Conservation (phyloP, 2,113 vertebrate genomes). For the Ailurus styani region DNA sequence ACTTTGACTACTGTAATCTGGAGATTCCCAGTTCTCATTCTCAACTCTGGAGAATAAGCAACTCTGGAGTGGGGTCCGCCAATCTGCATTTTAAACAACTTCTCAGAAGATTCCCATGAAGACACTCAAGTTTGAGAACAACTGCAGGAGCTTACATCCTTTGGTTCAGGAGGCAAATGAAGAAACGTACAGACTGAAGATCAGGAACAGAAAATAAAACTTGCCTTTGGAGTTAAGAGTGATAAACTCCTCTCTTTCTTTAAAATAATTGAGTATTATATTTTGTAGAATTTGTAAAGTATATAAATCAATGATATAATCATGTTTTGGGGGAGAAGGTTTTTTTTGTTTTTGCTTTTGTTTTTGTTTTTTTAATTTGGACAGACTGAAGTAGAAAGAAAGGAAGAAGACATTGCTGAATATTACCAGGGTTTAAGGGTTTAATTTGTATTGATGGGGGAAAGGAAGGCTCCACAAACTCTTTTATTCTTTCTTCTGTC, state of each 20-base stretch:
- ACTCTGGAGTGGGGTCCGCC: neutral
- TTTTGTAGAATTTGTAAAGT: neutral
- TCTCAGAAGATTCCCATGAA: neutral
- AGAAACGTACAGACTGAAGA: neutral
- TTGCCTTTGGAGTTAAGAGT: neutral
- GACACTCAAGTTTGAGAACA: neutral
- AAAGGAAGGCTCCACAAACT: neutral
- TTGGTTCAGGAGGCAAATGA: neutral
- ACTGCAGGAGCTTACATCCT: neutral
- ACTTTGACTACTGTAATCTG: neutral
- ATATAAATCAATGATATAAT: neutral
- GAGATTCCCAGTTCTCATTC: neutral
- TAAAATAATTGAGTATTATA: neutral
- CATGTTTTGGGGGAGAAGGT: neutral
- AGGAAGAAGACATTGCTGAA: neutral
- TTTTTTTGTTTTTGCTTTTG: too few relatives aligned
- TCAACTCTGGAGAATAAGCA: neutral
- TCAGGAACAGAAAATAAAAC: neutral
- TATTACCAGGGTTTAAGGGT: neutral
- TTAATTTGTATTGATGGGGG: neutral
- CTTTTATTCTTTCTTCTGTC: neutral
- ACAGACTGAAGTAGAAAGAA: neutral
- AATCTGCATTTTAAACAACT: neutral
- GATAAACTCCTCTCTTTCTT: neutral
- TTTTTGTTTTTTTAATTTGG: neutral